Conservation (phyloP, 1,140 invertebrate species). For the Drosophila ironensis region DNA sequence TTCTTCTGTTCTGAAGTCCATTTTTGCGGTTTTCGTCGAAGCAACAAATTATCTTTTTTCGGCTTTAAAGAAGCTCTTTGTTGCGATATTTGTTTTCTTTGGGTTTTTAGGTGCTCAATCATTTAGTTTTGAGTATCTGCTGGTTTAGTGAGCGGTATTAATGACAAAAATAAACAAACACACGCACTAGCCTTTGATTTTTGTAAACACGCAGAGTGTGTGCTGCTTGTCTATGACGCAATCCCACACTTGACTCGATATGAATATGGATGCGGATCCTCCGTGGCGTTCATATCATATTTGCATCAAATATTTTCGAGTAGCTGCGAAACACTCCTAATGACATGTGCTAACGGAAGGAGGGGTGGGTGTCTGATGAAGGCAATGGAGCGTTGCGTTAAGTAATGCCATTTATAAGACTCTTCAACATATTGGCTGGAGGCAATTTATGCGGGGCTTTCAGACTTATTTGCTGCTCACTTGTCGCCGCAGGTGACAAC, state of each 20-base stretch:
- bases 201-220: slow-evolving; percentile 12
- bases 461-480: slow-evolving; percentile 7
- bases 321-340: slow-evolving; percentile 27
- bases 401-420: slow-evolving; percentile 38
- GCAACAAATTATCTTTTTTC: slow-evolving; percentile 19
- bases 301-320: slow-evolving; percentile 47
- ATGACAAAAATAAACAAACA: slow-evolving; percentile 39
- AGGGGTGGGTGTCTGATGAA: slow-evolving; percentile 1
- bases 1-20: slow-evolving; percentile 1
- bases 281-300: slow-evolving; percentile 11
- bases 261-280: slow-evolving; percentile 27
- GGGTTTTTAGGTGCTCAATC: slow-evolving; percentile 24
- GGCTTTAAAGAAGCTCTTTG: neutral
- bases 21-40: slow-evolving; percentile 1
- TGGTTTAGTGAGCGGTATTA: slow-evolving; percentile 20
- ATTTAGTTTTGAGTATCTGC: slow-evolving; percentile 6
- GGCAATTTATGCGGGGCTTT: slow-evolving; percentile 21
- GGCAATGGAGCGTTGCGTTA: slow-evolving; percentile 35
- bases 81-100: slow-evolving; percentile 21
- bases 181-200: slow-evolving; percentile 16
- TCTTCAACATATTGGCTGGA: slow-evolving; percentile 15
- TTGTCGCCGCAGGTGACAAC: slow-evolving; percentile 30
- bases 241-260: slow-evolving; percentile 21
- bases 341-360: slow-evolving; percentile 7
- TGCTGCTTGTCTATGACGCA: slow-evolving; percentile 23